Conservation (phyloP, 2,113 vertebrate species). For the Opisthocomus hoazin region DNA sequence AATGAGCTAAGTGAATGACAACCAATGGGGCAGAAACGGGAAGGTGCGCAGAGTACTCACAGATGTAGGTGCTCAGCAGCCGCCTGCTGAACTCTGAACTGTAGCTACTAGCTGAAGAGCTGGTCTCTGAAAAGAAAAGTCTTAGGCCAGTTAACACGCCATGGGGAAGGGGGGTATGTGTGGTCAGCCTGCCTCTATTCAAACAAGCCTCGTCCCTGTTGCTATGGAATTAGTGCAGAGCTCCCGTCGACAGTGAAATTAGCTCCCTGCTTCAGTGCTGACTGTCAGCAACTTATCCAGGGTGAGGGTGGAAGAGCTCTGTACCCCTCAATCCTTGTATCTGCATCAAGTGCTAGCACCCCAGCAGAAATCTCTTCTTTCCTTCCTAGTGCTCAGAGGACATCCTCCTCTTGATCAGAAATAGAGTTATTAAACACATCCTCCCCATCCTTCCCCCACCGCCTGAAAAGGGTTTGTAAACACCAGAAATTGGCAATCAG, state of each 20-base stretch:
- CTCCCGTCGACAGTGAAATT: background rate
- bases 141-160: background rate
- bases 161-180: background rate
- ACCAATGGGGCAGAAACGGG: fast-evolving
- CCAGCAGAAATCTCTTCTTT: background rate
- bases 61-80: conserved; percentile 94
- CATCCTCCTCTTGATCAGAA: background rate
- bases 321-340: background rate
- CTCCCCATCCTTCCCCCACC: background rate
- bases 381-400: background rate
- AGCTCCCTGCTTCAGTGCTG: background rate
- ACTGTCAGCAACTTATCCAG: background rate
- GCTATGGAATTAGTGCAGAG: background rate
- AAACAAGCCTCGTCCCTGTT: background rate
- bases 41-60: conserved; percentile 70
- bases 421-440: background rate
- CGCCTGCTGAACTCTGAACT: conserved; percentile 90
- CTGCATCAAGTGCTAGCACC: background rate
- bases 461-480: background rate
- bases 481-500: background rate
- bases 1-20: background rate
- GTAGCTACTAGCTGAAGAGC: conserved; percentile 88
- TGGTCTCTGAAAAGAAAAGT: conserved; percentile 80
- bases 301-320: background rate
- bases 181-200: background rate